Base-by-base conservation (phyloP, 1,140 invertebrate species). In the Venustaconcha ellipsiformis region DNA sequence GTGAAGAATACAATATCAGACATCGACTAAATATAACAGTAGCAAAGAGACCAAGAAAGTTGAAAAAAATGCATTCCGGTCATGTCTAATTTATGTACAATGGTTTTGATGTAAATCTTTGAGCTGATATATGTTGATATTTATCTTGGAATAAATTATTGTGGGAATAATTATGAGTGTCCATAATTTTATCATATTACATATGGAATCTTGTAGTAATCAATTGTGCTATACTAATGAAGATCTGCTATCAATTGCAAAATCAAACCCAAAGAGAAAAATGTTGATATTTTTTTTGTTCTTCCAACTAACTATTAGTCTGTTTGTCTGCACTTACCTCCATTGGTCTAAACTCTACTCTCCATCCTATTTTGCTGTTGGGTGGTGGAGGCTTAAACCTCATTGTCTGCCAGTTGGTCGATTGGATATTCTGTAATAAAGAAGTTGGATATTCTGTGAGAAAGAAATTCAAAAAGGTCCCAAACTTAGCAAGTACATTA, bases 391-490 rank as follows among this genome's bases (percentile, higher is more conserved):
- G 97, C 90, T 99, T 99, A 90, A 99, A 99, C 20, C 99, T 92
- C 98, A 99, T 99, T 14, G 98, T 99, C 92, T 99, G 98, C 99
- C 99, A 99, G 91, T 99, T 99, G 12, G 99, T 99, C 1, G 98
- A 99, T 90, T 99, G 99, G 83, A 99, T 99, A 88, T 99, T 99
- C 95, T 97, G 86, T 14, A 84, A 83, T 68, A 65, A 58, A 70
- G 15, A 55, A 30, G 26, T 30, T 69, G 20, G 23, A 56, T 56
- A 62, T 37, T 63, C n/a, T 71, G 18, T 23, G 30, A 18, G 68
- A 18, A 26, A n/a, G 30, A 69, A 58, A 59, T 11, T 13, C 6
- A 62, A n/a, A 48, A 48, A 48, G 37, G 4, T 11, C 8, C 11
- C 37, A 48, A 48, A 48, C 37, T 48, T 6, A 8, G 37, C 37